phyloP scores from a whole-genome alignment of 2,113 vertebrate species.

The Pycnonotus jocosus region DNA sequence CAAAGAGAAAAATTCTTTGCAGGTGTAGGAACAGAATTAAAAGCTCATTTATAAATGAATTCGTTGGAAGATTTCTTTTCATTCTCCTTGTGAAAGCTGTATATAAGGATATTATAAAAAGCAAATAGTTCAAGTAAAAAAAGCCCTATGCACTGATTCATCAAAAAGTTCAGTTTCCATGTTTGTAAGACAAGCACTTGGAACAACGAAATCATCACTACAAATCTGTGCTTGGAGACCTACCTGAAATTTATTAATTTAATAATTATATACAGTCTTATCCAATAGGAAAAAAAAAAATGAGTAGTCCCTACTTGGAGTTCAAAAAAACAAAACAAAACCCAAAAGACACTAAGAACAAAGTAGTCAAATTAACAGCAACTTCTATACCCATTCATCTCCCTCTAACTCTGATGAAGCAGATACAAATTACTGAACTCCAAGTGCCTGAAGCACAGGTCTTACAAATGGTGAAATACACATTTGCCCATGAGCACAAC shows the following conservation, averaged over 20 bases:
- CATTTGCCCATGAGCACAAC: accelerated
- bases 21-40: background rate
- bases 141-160: background rate
- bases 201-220: background rate
- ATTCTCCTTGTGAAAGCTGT: background rate
- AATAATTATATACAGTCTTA: background rate
- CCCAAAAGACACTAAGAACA: background rate
- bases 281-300: background rate
- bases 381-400: background rate
- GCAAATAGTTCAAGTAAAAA: background rate
- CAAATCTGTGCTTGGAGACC: background rate
- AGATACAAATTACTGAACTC: background rate
- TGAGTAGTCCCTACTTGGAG: background rate
- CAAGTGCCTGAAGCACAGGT: background rate
- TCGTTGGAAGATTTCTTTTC: background rate
- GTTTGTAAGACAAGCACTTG: background rate
- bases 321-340: background rate
- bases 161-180: background rate
- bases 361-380: background rate
- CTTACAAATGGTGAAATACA: background rate
- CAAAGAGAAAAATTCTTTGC: background rate
- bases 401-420: background rate
- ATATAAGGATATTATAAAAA: background rate
- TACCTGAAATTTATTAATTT: background rate
- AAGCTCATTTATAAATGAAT: background rate